Evolutionary conservation across 2,113 vertebrate genomes (phyloP).

Genomic region (Epinephelus moara): DNA sequence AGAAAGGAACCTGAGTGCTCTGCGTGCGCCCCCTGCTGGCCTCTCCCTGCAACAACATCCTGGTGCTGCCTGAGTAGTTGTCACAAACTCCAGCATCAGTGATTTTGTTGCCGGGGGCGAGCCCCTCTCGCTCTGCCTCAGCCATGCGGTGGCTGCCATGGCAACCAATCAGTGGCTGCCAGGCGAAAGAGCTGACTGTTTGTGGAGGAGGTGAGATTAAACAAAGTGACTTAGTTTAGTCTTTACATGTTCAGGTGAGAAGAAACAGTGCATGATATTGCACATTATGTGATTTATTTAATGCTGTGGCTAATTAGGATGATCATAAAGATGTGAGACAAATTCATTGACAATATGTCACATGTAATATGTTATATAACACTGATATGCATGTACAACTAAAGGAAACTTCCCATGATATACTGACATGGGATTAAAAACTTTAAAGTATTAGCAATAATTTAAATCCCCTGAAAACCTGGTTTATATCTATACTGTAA

Average conservation of each 20-base stretch:
- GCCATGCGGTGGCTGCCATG: slow-evolving; percentile 27
- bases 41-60: slow-evolving; percentile 95
- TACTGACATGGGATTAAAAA: background rate
- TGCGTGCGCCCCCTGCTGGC: slow-evolving; percentile 68
- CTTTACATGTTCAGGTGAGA: background rate
- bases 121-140: slow-evolving; percentile 47
- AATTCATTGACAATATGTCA: background rate
- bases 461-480: background rate
- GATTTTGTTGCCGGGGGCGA: slow-evolving; percentile 99
- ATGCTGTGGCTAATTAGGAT: background rate
- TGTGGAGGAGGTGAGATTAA: slow-evolving; percentile 58
- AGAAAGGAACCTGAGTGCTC: slow-evolving; percentile 10
- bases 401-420: background rate
- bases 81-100: slow-evolving; percentile 99
- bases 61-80: slow-evolving; percentile 97
- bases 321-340: background rate
- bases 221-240: slow-evolving; percentile 11
- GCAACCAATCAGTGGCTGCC: slow-evolving; percentile 39
- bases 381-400: too few species aligned
- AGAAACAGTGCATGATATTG: background rate
- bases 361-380: background rate
- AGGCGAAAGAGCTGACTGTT: slow-evolving; percentile 12
- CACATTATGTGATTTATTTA: background rate
- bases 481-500: background rate
- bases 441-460: background rate